Evolutionary conservation across 2,797 vertebrate genomes (phyloP), one percentile per base, ranked within the genome.

Genomic region (Parotocinclus haroldoi): DNA sequence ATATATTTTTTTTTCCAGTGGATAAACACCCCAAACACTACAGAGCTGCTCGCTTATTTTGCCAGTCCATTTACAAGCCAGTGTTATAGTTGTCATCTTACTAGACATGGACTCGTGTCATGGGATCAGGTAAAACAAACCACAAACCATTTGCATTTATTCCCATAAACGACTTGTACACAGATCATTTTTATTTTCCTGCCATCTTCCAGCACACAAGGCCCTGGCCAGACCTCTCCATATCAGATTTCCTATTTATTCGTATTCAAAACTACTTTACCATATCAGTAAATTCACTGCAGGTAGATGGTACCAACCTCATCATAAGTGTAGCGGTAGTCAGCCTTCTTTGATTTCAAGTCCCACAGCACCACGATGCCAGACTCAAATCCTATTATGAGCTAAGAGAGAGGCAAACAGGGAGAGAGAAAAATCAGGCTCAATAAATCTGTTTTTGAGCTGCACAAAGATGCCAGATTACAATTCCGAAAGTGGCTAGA

Each of bases 291-390:
- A 66, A 57, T 10, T 46, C 40, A 46, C 18, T 14, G 75, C 63
- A 68, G 75, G 74, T 66, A 72, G 69, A 71, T 78, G 76, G 76
- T 80, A 80, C 88, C 87, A 93, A 99, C 96, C 96, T 99, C 96
- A 79, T 99, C 96, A 48, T 99, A 95, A 51, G 93, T 94, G 78
- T 98, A 99, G 91, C 96, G 94, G 86, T 93, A 98, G 87, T 99
- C 96, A 0, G 93, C 96, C 83, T 96, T 98, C 92, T 98, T 99
- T 83, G 93, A 98, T 87, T 98, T 99, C 83, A 99, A 92, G 87
- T 99, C 96, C 96, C 96, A 99, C 79, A 98, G 85, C 63, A 92
- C 95, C 76, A 99, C 94, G 42, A 92, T 99, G 83, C 96, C 96
- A 74, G 94, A 92, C 87, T 99, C 96, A 85, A 91, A 99, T 88